Base-by-base conservation (phyloP, 2,113 vertebrate species). In the Cyrtonyx montezumae region DNA sequence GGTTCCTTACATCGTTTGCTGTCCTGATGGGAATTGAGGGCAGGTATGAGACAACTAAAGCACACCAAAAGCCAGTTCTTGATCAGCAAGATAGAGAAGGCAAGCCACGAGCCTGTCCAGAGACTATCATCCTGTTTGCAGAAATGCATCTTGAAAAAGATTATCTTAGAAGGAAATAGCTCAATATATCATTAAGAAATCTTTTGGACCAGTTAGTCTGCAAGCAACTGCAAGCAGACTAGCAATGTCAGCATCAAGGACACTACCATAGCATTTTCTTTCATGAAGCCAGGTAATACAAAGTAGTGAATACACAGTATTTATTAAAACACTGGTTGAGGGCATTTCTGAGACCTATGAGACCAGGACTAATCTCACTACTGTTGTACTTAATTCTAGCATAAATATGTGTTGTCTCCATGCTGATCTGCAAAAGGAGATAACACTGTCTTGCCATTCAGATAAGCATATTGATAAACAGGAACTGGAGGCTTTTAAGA, bases 91-190 rank as follows among this genome's bases (percentile, higher is more conserved):
- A 13, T 32, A 13, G 45, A 93, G 28, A 73, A 83, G 25, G 12
- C 36, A 90, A 56, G 34, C 37, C 63, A 76, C 15, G 8, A 91
- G 30, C 6, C 62, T 48, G 62, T 36, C 18, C 8, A 28, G 30
- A 67, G 46, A 55, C 5, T 32, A 11, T 26, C 10, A 48, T 40
- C 36, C 40, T 16, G 22, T 42, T 26, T 83, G 28, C 26, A 69
- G 65, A 85, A 76, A 84, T 10, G 9, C 3, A 21, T 26, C 12
- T 34, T 69, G 36, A 37, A 63, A 80, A 70, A 53, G 3, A 63
- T 8, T 0, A 0, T 30, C 49, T 76, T 69, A 37, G 46, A 75
- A 81, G 36, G 11, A 6, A 61, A 66, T 53, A 8, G 18, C 8
- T 83, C 21, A 48, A 14, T 25, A 37, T 4, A 32, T 10, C 9